Conservation (phyloP, 2,888 invertebrate genomes). For the Aplocera efformata region DNA sequence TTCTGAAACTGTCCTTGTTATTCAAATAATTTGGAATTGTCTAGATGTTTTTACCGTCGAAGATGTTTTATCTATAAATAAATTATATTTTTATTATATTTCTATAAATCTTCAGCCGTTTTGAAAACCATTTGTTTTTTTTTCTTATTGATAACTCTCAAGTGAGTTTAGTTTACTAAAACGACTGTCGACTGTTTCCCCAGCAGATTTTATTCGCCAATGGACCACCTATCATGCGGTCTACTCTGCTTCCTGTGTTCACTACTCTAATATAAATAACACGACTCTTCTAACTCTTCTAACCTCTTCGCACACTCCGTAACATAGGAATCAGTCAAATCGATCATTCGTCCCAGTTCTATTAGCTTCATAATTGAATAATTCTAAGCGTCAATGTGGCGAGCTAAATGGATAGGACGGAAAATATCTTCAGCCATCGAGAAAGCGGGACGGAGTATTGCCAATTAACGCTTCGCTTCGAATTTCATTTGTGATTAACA, state of each 20-base stretch:
- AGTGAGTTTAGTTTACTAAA: too few species aligned
- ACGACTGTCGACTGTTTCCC: too few species aligned
- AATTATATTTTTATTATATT: too few species aligned
- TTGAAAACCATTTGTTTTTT: too few species aligned
- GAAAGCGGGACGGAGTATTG: conserved; percentile 41
- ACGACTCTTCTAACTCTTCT: conserved; percentile 10
- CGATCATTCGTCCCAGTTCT: conserved; percentile 14
- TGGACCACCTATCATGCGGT: conserved; percentile 25
- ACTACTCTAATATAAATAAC: too few species aligned
- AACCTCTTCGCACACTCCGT: conserved; percentile 20
- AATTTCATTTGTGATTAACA: conserved; percentile 56
- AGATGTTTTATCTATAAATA: too few species aligned
- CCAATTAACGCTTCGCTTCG: conserved; percentile 59
- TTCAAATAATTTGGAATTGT: too few species aligned
- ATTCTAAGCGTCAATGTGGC: conserved; percentile 29
- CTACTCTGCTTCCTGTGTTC: conserved; percentile 45
- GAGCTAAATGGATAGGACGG: conserved; percentile 21
- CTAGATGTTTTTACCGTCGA: too few species aligned
- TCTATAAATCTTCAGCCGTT: too few species aligned
- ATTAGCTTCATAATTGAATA: conserved; percentile 25
- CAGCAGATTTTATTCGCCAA: conserved; percentile 20
- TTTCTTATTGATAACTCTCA: too few species aligned
- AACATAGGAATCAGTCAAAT: conserved; percentile 22
- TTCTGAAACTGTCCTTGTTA: too few species aligned
- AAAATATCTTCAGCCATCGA: conserved; percentile 21